Percentiles rank a stretch among this genome's conserved stretches.
Evolutionary conservation across 2,888 invertebrate genomes (phyloP).

Genomic region (Tricholauxania praeusta): DNA sequence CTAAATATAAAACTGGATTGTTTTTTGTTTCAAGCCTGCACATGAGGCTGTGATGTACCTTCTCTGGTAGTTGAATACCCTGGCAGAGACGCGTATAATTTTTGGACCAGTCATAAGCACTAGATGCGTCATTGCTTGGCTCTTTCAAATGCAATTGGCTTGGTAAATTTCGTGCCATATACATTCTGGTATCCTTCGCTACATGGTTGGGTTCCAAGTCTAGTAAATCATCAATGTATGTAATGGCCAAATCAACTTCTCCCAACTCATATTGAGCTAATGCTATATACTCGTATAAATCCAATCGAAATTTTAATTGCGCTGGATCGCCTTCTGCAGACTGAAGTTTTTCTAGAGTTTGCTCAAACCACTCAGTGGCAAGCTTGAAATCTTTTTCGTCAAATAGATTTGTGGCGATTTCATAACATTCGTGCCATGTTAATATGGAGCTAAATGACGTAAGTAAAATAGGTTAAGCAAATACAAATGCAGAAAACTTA

Average conservation of each 20-base stretch:
- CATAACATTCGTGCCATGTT: slow-evolving; percentile 52
- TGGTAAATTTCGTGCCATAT: slow-evolving; percentile 35
- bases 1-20: neutral
- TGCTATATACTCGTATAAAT: slow-evolving; percentile 53
- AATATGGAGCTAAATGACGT: slow-evolving; percentile 36
- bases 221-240: slow-evolving; percentile 45
- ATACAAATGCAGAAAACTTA: slow-evolving; percentile 47
- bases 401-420: slow-evolving; percentile 53
- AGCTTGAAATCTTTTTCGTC: slow-evolving; percentile 42
- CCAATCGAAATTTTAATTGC: slow-evolving; percentile 18
- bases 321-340: neutral
- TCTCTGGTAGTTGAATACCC: slow-evolving; percentile 45
- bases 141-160: neutral
- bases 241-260: slow-evolving; percentile 38
- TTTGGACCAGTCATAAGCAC: neutral
- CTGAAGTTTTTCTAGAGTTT: slow-evolving; percentile 37
- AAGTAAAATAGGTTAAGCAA: neutral
- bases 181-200: slow-evolving; percentile 37
- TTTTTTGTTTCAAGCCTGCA: slow-evolving; percentile 49
- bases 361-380: slow-evolving; percentile 50
- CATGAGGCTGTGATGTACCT: slow-evolving; percentile 5
- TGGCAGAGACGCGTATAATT: slow-evolving; percentile 53
- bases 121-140: neutral
- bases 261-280: slow-evolving; percentile 51
- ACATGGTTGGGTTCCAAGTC: slow-evolving; percentile 38